Evolutionary conservation across 2,797 vertebrate genomes (phyloP).

Genomic region (Hippocampus kuda): DNA sequence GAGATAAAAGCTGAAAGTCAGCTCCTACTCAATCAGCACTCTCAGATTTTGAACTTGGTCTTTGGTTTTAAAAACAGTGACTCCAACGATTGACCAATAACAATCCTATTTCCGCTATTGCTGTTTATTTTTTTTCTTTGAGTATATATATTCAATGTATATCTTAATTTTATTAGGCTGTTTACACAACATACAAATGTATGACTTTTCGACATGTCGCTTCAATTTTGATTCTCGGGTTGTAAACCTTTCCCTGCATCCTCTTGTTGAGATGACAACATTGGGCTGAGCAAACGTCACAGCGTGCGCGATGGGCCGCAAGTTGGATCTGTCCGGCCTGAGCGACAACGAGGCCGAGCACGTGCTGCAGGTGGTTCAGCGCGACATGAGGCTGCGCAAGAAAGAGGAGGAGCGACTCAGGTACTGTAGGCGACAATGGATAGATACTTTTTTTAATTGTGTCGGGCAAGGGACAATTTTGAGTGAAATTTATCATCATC

Average conservation of each 20-base stretch:
- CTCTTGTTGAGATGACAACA: conserved; percentile 59
- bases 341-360: conserved; percentile 83
- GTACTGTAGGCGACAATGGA: conserved; percentile 43
- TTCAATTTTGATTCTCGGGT: background rate
- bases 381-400: conserved; percentile 85
- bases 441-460: too few species aligned
- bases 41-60: too few species aligned
- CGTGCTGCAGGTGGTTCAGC: conserved; percentile 82
- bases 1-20: background rate
- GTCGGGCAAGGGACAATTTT: too few species aligned
- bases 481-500: too few species aligned
- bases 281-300: conserved; percentile 55
- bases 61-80: too few species aligned
- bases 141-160: too few species aligned
- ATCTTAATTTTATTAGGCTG: background rate
- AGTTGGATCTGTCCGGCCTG: conserved; percentile 84
- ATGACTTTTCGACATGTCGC: background rate
- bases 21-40: too few species aligned
- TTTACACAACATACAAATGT: background rate
- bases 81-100: too few species aligned
- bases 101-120: too few species aligned
- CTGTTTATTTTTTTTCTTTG: too few species aligned
- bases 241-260: too few species aligned
- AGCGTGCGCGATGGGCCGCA: conserved; percentile 72
- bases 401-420: conserved; percentile 83